phyloP scores from a whole-genome alignment of 2,113 vertebrate species.

The Odobenus rosmarus region DNA sequence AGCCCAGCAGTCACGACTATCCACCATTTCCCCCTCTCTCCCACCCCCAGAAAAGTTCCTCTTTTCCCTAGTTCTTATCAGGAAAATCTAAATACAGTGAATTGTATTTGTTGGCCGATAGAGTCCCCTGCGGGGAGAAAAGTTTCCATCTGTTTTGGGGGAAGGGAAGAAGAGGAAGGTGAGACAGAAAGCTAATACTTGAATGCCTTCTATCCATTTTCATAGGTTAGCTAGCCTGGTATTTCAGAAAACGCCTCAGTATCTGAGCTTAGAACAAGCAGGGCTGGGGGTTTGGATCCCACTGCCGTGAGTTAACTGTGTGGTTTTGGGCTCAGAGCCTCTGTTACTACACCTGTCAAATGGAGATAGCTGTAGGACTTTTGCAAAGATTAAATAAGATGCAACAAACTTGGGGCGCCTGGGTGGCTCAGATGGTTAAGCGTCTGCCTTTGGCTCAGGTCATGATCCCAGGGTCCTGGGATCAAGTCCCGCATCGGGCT shows the following conservation, averaged over 20 bases:
- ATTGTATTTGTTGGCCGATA: neutral
- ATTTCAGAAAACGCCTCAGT: neutral
- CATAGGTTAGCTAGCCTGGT: too few relatives aligned
- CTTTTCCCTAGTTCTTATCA: neutral
- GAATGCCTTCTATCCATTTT: neutral
- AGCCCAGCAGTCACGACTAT: neutral
- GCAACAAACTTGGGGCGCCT: too few relatives aligned
- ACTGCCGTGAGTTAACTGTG: neutral
- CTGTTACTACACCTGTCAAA: neutral
- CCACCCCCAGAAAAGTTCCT: neutral
- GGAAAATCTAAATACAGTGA: neutral
- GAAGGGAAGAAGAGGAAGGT: neutral
- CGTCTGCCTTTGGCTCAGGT: too few relatives aligned
- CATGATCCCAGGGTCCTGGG: too few relatives aligned
- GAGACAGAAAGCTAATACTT: neutral
- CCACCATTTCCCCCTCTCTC: neutral
- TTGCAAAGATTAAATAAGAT: neutral
- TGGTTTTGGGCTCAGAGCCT: neutral
- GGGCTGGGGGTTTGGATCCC: neutral
- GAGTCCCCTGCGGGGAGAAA: neutral
- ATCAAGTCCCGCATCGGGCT: too few relatives aligned
- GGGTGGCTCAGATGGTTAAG: too few relatives aligned
- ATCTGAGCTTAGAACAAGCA: neutral
- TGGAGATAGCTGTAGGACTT: rapidly evolving
- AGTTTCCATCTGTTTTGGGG: neutral